These are phyloP conservation scores for Holacanthus passer DNA, from an alignment of 2,113 vertebrate species.

Conservation along the genomic window DNA sequence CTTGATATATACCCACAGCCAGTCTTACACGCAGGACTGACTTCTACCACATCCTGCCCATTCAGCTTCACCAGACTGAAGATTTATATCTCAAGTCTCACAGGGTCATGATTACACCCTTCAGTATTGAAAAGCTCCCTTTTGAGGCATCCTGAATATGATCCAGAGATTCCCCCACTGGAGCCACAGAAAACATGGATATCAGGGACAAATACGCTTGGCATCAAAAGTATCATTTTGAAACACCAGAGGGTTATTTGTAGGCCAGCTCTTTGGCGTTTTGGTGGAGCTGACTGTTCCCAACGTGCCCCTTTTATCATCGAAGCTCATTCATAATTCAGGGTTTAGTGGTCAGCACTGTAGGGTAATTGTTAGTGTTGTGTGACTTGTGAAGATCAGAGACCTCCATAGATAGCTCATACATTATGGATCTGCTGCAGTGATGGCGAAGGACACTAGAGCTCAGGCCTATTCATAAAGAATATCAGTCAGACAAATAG, in stretches of 20 bases:
- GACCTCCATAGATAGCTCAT: slow-evolving; percentile 65
- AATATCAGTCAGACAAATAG: slow-evolving; percentile 44
- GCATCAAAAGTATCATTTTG: slow-evolving; percentile 29
- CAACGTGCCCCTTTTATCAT: slow-evolving; percentile 41
- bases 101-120: slow-evolving; percentile 63
- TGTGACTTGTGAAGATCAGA: slow-evolving; percentile 75
- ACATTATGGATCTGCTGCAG: slow-evolving; percentile 71
- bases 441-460: slow-evolving; percentile 15
- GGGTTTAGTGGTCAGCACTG: slow-evolving; percentile 53
- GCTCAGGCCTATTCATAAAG: slow-evolving; percentile 61
- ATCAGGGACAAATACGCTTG: slow-evolving; percentile 44
- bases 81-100: slow-evolving; percentile 63
- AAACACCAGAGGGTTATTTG: slow-evolving; percentile 50
- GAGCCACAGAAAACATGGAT: slow-evolving; percentile 41
- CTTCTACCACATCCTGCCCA: slow-evolving; percentile 69
- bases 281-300: slow-evolving; percentile 17
- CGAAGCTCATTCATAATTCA: slow-evolving; percentile 78
- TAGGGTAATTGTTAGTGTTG: slow-evolving; percentile 72
- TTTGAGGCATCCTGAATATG: slow-evolving; percentile 34
- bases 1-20: slow-evolving; percentile 35
- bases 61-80: slow-evolving; percentile 54
- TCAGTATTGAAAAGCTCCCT: slow-evolving; percentile 35
- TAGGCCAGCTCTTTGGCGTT: slow-evolving; percentile 25
- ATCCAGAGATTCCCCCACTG: slow-evolving; percentile 7
- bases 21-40: slow-evolving; percentile 14